phyloP scores from a whole-genome alignment of 2,888 invertebrate genomes.

The Amiota mariae region DNA sequence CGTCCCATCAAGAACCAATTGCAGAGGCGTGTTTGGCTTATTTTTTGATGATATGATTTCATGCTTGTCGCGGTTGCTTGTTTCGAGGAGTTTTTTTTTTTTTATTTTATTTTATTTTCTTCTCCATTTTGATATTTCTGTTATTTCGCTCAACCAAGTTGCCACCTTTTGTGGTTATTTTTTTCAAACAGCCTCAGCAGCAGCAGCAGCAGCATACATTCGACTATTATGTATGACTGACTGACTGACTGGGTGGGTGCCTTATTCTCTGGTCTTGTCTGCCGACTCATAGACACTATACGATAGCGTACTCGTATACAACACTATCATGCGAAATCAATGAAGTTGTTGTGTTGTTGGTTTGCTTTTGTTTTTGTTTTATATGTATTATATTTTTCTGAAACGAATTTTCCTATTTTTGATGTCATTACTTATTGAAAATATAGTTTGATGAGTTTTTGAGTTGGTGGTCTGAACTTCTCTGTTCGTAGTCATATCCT shows the following conservation, averaged over 20 bases:
- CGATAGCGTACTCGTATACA: neutral
- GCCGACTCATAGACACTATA: neutral
- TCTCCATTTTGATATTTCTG: neutral
- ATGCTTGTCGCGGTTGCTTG: conserved; percentile 47
- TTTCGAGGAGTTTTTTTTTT: neutral
- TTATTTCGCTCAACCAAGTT: conserved; percentile 1
- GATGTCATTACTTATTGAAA: conserved; percentile 64
- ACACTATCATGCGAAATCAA: conserved; percentile 50
- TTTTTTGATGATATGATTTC: conserved; percentile 44
- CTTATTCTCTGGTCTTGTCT: no score
- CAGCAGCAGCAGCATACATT: conserved; percentile 25
- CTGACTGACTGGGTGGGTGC: no score
- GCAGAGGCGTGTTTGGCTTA: conserved; percentile 23
- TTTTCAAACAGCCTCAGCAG: neutral
- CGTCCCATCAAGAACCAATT: neutral
- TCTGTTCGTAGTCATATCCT: neutral
- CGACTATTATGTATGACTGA: conserved; percentile 11
- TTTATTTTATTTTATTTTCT: neutral
- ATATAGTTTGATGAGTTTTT: conserved; percentile 66
- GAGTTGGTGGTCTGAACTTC: neutral
- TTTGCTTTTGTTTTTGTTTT: neutral
- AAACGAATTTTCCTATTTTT: no score
- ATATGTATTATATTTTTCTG: no score
- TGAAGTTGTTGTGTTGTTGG: conserved; percentile 47
- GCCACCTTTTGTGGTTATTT: conserved; percentile 27